Evolutionary conservation across 2,888 invertebrate species (phyloP).

Genomic region (Stomorhina lunata): DNA sequence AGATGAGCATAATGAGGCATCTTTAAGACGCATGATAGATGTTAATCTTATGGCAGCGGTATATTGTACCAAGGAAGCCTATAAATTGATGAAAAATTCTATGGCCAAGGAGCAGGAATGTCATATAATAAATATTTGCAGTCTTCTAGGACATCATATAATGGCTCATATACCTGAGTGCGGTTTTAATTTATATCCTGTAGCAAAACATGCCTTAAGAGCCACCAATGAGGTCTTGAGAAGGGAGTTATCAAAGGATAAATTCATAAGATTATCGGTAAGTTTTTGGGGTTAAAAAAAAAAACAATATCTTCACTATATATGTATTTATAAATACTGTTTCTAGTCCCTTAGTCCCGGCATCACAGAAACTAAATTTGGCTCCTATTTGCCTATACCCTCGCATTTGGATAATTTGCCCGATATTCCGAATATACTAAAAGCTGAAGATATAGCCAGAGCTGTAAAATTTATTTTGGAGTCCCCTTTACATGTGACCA

Average conservation of each 20-base stretch:
- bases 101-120: constrained; percentile 75
- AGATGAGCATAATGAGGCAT: constrained; percentile 70
- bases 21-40: constrained; percentile 76
- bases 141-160: constrained; percentile 80
- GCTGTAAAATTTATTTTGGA: constrained; percentile 71
- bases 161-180: constrained; percentile 72
- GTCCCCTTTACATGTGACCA: constrained; percentile 71
- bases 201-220: constrained; percentile 72
- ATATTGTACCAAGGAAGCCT: constrained; percentile 79
- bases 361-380: constrained; percentile 72
- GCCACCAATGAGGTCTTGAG: constrained; percentile 72
- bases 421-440: constrained; percentile 65
- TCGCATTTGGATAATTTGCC: constrained; percentile 66
- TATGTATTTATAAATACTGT: constrained; percentile 25
- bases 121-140: constrained; percentile 80
- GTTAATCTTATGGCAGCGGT: constrained; percentile 80
- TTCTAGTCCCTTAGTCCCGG: constrained; percentile 74
- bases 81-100: constrained; percentile 79
- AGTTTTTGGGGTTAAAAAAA: constrained; percentile 38
- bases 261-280: constrained; percentile 73
- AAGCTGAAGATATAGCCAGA: constrained; percentile 71
- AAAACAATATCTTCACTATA: neutral
- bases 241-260: constrained; percentile 71
- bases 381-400: constrained; percentile 44
- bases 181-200: constrained; percentile 74